Percentiles rank a stretch among this genome's conserved stretches.
Conservation (phyloP, 1,140 invertebrate genomes). For the Lepidurus couesii region DNA sequence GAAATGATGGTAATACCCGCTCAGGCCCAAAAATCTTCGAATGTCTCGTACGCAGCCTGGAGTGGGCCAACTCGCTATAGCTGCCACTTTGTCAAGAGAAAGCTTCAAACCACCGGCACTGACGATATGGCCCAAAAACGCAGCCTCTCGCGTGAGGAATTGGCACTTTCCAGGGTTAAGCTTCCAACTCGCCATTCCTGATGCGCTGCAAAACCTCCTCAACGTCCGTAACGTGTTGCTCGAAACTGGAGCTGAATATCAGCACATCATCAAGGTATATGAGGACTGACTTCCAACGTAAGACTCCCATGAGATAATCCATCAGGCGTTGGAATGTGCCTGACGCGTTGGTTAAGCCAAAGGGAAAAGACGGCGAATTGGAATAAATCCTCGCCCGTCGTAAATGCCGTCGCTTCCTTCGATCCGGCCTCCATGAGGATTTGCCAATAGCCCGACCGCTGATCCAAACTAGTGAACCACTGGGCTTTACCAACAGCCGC, state of each 20-base stretch:
- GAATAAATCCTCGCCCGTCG: conserved; percentile 27
- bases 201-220: conserved; percentile 40
- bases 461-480: conserved; percentile 42
- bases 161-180: conserved; percentile 39
- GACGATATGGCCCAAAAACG: conserved; percentile 41
- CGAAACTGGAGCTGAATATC: background rate
- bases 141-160: conserved; percentile 34
- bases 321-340: conserved; percentile 42
- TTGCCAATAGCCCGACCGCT: conserved; percentile 44
- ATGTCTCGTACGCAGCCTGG: background rate
- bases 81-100: conserved; percentile 41
- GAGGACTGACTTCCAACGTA: background rate
- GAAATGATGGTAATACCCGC: conserved; percentile 19
- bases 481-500: conserved; percentile 40
- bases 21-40: background rate
- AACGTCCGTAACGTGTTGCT: conserved; percentile 37
- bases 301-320: conserved; percentile 28
- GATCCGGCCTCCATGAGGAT: conserved; percentile 41
- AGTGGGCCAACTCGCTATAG: background rate
- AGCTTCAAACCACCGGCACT: conserved; percentile 40
- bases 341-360: conserved; percentile 45
- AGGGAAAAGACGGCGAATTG: conserved; percentile 46
- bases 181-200: conserved; percentile 24
- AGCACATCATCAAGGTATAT: background rate
- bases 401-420: conserved; percentile 37